Base-by-base conservation (phyloP, 1,140 invertebrate species). In the Drosophila rhopaloa region DNA sequence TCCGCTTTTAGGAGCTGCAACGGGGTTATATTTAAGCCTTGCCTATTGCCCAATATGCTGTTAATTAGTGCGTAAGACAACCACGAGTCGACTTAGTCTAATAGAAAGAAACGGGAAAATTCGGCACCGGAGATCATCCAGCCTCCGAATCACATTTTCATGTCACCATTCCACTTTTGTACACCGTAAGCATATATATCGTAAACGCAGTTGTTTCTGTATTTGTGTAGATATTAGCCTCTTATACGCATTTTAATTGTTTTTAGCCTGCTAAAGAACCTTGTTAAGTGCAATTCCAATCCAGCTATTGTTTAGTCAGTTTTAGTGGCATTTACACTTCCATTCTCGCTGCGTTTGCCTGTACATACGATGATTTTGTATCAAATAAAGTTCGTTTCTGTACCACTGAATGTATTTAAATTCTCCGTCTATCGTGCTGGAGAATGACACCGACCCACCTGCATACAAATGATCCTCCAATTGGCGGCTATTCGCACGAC, bases 11-110 rank as follows among this genome's bases (percentile, higher is more conserved):
- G 60, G 43, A 16, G 14, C 37, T 63, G 41, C 43, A 50, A 38
- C 27, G 7, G 11, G 16, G 35, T 40, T 44, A 55, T 77, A 54
- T 75, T 65, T 60, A 24, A 62, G 59, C 53, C 57, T 62, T 63
- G 44, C 56, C 56, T 66, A 73, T 81, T 77, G 63, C 62, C 72
- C 79, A 58, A 73, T 76, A 85, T 82, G 79, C 84, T 89, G 84
- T 89, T 89, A 89, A 89, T 89, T 89, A 89, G 65, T 89, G 70
- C 89, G 70, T 89, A 89, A 88, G 84, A 48, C 38, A 61, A 24
- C 44, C 53, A 37, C 37, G 48, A 35, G 41, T 59, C 46, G 61
- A 61, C 32, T 54, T 65, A 65, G 63, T 54, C 40, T 55, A 76
- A 55, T 14, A 55, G 19, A 38, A 32, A 61, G 40, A 29, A 53